These are phyloP conservation scores for Palythoa heliodiscus DNA, from an alignment of 92 coral and sea anemone genomes.

Conservation along the genomic window DNA sequence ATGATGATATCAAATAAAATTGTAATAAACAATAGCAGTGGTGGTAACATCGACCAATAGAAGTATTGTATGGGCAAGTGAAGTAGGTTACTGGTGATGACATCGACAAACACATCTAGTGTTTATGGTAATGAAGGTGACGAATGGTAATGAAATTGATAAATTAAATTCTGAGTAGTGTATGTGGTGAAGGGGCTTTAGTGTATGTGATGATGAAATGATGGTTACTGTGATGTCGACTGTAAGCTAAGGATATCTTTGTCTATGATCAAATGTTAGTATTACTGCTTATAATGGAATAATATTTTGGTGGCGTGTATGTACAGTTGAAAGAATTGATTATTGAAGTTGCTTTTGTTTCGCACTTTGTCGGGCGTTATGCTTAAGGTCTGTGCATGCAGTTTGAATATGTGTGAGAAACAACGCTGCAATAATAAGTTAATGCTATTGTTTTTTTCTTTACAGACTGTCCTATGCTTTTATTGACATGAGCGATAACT, in stretches of 20 bases:
- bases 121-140: background rate
- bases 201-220: background rate
- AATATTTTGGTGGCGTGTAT: no score
- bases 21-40: background rate
- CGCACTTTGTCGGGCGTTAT: background rate
- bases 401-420: background rate
- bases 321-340: background rate
- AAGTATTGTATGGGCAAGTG: no score
- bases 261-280: no score
- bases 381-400: background rate
- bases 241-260: no score
- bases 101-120: no score
- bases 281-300: no score
- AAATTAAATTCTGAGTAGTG: no score
- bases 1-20: background rate
- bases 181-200: no score
- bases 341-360: background rate
- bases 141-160: no score
- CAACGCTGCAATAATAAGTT: background rate
- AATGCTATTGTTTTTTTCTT: background rate
- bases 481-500: conserved; percentile 82
- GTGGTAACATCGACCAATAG: background rate
- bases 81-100: no score
- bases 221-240: background rate
- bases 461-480: conserved; percentile 80